Conservation (phyloP, 2,888 invertebrate species). For the Pseudococcus longispinus region DNA sequence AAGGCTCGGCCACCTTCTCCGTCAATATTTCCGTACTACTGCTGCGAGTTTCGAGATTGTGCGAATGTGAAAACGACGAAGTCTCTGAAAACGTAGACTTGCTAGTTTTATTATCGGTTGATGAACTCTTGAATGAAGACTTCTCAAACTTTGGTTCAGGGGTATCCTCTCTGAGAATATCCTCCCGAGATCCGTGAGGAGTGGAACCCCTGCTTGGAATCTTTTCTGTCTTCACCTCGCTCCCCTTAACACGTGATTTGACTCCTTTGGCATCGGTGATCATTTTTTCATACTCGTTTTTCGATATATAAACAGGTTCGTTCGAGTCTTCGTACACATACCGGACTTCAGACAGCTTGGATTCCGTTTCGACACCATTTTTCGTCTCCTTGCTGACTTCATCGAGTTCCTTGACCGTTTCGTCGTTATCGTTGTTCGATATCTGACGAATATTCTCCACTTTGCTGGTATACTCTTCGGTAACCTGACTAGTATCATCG, state of each 20-base stretch:
- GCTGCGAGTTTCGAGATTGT: not conserved
- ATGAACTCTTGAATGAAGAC: not conserved
- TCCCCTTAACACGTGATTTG: not conserved
- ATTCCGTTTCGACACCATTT: not conserved
- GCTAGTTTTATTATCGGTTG: not conserved
- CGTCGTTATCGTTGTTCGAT: not conserved
- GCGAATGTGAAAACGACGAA: not conserved
- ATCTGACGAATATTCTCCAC: not conserved
- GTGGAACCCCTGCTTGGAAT: not conserved
- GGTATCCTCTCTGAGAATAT: not conserved
- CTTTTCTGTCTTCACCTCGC: conserved; percentile 3
- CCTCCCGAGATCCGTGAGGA: not conserved
- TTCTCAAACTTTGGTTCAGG: not conserved
- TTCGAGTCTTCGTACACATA: conserved; percentile 25
- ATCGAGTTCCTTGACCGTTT: not conserved
- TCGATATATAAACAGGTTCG: conserved; percentile 5
- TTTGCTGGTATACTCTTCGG: conserved; percentile 7
- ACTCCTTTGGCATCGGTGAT: not conserved
- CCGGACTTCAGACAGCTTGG: not conserved
- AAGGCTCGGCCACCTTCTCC: not conserved
- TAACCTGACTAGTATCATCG: not conserved
- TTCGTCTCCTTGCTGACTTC: not conserved
- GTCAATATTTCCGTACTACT: not conserved
- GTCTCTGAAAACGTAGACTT: not conserved
- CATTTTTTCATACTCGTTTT: conserved; percentile 30